Evolutionary conservation across 2,797 vertebrate species (phyloP).

Genomic region (Phalloptychus januarius): DNA sequence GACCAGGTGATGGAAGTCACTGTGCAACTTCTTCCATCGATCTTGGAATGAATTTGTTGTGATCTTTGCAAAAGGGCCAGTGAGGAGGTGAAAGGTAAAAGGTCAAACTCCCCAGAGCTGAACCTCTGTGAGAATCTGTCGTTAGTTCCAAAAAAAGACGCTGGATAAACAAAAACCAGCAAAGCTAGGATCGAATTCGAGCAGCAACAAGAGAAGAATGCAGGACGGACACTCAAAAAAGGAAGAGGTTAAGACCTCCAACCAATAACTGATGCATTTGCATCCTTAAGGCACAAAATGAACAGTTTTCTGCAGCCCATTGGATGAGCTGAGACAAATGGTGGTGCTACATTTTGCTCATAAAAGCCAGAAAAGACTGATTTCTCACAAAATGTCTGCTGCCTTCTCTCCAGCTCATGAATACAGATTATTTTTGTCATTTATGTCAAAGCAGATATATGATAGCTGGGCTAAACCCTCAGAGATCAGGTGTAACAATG

Average conservation of each 20-base stretch:
- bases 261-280: not conserved
- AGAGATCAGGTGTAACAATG: constrained; percentile 9
- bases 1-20: not conserved
- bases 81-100: not conserved
- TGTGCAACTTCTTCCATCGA: not conserved
- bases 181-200: not conserved
- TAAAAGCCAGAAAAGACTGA: not conserved
- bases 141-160: not conserved
- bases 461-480: not conserved
- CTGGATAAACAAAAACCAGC: not conserved
- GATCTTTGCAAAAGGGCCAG: not conserved
- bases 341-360: not conserved
- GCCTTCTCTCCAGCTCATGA: not conserved
- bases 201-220: not conserved
- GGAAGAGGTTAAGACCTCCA: not conserved
- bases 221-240: not conserved
- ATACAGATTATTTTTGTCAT: constrained; percentile 9
- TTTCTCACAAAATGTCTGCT: not conserved
- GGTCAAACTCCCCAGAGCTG: not conserved
- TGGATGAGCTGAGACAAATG: not conserved
- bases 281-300: not conserved
- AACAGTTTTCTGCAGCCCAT: not conserved
- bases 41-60: not conserved
- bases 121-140: not conserved
- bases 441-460: constrained; percentile 7